Evolutionary conservation across 2,888 invertebrate genomes (phyloP), one percentile per base, ranked within the genome.

Genomic region (Agonum fuliginosum): DNA sequence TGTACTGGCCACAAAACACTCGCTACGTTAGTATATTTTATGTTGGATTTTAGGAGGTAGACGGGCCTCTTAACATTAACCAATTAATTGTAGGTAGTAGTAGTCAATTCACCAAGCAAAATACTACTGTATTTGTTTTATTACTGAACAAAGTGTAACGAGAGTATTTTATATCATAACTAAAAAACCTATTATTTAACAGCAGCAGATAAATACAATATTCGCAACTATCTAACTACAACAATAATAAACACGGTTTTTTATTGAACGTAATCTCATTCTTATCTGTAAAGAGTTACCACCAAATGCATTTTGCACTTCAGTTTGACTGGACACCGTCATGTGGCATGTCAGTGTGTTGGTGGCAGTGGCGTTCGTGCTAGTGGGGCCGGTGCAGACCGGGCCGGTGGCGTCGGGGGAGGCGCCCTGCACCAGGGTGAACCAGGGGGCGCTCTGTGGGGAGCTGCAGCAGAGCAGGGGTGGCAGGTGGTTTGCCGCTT

Each of bases 281-380:
- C 58, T 62, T 62, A 62, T 62, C 58, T 54, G n/a, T 20, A 14
- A 27, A 27, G 5, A 30, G n/a, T 6, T 27, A 62, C 58, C 30
- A 30, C 30, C 27, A 62, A 62, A 62, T 62, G 58, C 58, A 62
- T 62, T 58, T 62, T 62, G 58, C 58, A 62, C 58, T 62, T 54
- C 17, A 62, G 30, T 62, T 62, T 30, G 12, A 22, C 24, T 37
- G 10, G 14, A 17, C 46, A n/a, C n/a, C n/a, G n/a, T n/a, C n/a
- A n/a, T n/a, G n/a, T 17, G 46, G 2, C 3, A 62, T 14, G n/a
- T 14, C 58, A 58, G 54, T 54, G 27, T 30, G 58, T 12, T 30
- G 6, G 3, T 62, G 17, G 6, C 58, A 34, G 58, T 62, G 58
- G 34, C 30, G 58, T 62, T 10, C 58, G 58, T 62, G 17, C 6